These are phyloP conservation scores for Dynastes grantii DNA, from an alignment of 2,888 invertebrate species.

Conservation along the genomic window DNA sequence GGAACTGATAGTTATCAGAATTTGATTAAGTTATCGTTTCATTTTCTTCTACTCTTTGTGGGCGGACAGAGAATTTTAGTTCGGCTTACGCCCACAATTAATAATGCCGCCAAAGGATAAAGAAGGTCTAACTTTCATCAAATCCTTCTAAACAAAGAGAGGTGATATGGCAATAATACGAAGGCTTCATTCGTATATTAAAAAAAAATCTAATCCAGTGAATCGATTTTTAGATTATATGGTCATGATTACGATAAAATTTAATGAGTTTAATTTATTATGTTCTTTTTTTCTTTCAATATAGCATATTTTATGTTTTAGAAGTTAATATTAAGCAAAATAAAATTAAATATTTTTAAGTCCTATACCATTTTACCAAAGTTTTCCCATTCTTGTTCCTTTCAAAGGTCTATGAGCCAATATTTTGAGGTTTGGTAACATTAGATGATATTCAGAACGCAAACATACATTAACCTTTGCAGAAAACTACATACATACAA, in stretches of 20 bases:
- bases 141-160: constrained; percentile 7
- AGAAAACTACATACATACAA: too few relatives aligned
- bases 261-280: not conserved
- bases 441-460: too few relatives aligned
- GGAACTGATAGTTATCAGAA: constrained; percentile 7
- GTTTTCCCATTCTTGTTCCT: too few relatives aligned
- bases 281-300: not conserved
- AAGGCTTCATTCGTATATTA: not conserved
- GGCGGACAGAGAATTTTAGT: constrained; percentile 25
- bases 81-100: constrained; percentile 22
- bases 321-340: constrained; percentile 3
- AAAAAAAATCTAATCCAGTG: constrained; percentile 13
- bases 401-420: too few relatives aligned
- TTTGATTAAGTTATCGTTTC: constrained; percentile 30
- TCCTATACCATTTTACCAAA: too few relatives aligned
- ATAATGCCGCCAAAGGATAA: constrained; percentile 2
- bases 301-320: too few relatives aligned
- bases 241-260: not conserved
- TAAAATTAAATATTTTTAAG: not conserved
- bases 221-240: constrained; percentile 18
- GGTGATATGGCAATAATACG: not conserved
- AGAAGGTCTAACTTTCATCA: constrained; percentile 24
- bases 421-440: too few relatives aligned
- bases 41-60: constrained; percentile 9
- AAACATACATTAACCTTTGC: too few relatives aligned